phyloP scores from a whole-genome alignment of 2,797 vertebrate genomes.

The Dryobates pubescens region DNA sequence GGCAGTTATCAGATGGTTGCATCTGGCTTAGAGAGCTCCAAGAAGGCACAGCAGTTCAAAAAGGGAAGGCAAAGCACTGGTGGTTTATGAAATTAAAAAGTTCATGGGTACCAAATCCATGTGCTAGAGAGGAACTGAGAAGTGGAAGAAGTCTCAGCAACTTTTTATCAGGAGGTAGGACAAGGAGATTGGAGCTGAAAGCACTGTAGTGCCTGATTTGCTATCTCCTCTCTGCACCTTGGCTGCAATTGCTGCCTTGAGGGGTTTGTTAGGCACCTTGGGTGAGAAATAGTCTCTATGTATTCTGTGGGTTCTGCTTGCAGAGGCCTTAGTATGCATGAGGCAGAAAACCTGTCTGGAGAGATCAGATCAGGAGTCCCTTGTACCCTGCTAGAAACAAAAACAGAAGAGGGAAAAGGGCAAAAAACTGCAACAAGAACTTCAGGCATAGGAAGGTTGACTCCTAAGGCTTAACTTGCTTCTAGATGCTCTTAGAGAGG shows the following conservation, averaged over 20 bases:
- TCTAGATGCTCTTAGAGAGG: neutral
- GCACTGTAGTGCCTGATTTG: conserved; percentile 14
- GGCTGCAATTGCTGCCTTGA: conserved; percentile 18
- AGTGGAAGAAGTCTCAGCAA: neutral
- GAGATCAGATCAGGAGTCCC: neutral
- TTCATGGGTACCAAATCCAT: conserved; percentile 16
- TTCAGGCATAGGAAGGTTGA: neutral
- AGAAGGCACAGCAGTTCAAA: conserved; percentile 10
- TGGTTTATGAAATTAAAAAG: conserved; percentile 72
- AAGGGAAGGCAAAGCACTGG: conserved; percentile 35
- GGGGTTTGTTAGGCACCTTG: conserved; percentile 1
- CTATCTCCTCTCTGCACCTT: conserved; percentile 67
- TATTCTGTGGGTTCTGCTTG: neutral
- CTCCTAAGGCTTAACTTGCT: neutral
- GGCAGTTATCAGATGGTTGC: conserved; percentile 52
- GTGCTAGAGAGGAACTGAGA: conserved; percentile 6
- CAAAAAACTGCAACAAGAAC: fast-evolving
- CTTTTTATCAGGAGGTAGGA: conserved; percentile 17
- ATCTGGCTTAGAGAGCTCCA: conserved; percentile 20
- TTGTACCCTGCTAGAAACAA: neutral
- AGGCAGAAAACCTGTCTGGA: neutral
- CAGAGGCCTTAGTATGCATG: neutral
- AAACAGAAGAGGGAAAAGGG: neutral
- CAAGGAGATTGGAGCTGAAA: conserved; percentile 54
- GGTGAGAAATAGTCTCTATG: conserved; percentile 23